Conservation (phyloP, 2,888 invertebrate genomes). For the Mesorhabditis belari region DNA sequence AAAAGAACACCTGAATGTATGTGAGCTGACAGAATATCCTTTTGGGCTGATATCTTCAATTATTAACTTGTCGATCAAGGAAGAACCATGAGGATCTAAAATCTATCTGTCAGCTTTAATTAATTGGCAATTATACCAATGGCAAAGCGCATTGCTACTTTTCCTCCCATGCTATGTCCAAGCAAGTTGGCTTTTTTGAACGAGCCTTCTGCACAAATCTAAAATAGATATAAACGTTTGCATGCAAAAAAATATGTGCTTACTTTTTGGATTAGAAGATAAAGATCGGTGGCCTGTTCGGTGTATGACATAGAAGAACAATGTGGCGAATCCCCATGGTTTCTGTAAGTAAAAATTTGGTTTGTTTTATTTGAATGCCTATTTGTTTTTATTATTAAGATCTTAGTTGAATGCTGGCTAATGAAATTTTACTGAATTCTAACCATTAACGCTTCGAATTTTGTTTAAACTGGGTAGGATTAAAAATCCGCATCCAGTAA, state of each 20-base stretch:
- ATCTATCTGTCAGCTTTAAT: neutral
- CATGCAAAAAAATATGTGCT: neutral
- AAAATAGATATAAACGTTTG: neutral
- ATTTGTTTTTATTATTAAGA: no score
- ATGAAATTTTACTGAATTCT: no score
- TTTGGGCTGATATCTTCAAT: conserved; percentile 43
- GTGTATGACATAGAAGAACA: conserved; percentile 67
- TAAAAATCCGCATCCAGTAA: no score
- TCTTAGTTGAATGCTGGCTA: no score
- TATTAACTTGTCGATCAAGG: conserved; percentile 22
- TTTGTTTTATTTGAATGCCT: no score
- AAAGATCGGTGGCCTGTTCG: conserved; percentile 70
- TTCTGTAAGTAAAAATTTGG: conserved; percentile 54
- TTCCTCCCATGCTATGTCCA: conserved; percentile 51
- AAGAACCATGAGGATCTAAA: neutral
- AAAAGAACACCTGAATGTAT: conserved; percentile 1
- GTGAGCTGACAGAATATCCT: conserved; percentile 19
- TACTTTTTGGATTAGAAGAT: conserved; percentile 53
- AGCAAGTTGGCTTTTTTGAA: conserved; percentile 20
- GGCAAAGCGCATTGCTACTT: conserved; percentile 37
- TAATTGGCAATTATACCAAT: conserved; percentile 13
- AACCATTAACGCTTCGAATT: no score
- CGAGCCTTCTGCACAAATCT: conserved; percentile 10
- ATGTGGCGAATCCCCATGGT: conserved; percentile 88
- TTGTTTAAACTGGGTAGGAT: no score